Evolutionary conservation across 2,797 vertebrate species (phyloP), one percentile per base, ranked within the genome.

Genomic region (Chaunax sp.): DNA sequence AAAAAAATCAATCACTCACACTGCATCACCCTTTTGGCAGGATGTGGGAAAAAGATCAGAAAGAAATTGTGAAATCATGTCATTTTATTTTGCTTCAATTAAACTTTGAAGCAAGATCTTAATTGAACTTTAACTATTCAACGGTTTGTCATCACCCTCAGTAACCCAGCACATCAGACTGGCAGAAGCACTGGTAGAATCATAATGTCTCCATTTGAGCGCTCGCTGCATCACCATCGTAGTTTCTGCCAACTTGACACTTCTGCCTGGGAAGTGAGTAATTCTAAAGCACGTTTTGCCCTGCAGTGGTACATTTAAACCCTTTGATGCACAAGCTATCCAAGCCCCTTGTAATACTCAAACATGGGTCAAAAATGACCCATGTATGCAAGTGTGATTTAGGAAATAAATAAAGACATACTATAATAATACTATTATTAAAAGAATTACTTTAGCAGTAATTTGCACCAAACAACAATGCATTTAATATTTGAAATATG

Each of bases 181-280:
- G 72, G 45, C 51, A 59, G 55, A 57, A 16, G 20, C 61, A 60
- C 15, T 64, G 72, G 68, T 69, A 81, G 78, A 87, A 78, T 85
- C 72, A 54, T 70, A 82, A 83, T 84, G 57, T 49, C 57, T 19
- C 47, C 9, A 40, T 87, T 75, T 65, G 43, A 76, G 59, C 14
- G 1, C 45, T 82, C 46, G 11, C 72, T 41, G 56, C 66, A 68
- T 67, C n/a, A 25, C 38, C 13, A 43, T 71, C 59, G 52, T 26
- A 66, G 65, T 2, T n/a, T 5, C 55, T 78, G 79, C 77, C 80
- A 88, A 52, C 60, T 67, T 60, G n/a, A 58, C 60, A 70, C 68
- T 38, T 80, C 62, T 82, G 82, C 73, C 82, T 85, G 83, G 55
- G 49, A 81, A 69, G 55, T 76, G 69, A 20, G 49, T 62, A 61